Conservation (phyloP, 1,140 invertebrate species). For the Drosophila carrolli region DNA sequence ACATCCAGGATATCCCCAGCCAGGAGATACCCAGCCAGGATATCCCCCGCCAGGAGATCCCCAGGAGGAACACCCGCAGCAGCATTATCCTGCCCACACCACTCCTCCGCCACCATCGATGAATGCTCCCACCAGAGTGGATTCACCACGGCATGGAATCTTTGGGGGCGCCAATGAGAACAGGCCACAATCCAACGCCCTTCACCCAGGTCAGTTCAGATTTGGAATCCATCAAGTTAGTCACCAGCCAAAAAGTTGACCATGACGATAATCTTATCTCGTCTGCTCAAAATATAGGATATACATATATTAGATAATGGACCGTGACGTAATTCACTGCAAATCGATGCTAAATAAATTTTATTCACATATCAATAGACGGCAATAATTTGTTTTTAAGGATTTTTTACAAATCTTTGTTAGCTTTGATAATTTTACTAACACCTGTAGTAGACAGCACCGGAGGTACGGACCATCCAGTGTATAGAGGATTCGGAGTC, state of each 20-base stretch:
- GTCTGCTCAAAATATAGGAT: no score
- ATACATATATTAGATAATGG: constrained; percentile 1
- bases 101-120: constrained; percentile 7
- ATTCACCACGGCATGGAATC: constrained; percentile 33
- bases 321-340: constrained; percentile 7
- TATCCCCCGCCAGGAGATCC: background rate
- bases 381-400: no score
- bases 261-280: constrained; percentile 38
- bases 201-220: constrained; percentile 39
- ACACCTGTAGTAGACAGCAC: no score
- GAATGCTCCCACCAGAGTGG: constrained; percentile 8
- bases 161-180: constrained; percentile 36
- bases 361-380: no score
- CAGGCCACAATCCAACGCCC: constrained; percentile 56
- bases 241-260: constrained; percentile 5
- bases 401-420: no score
- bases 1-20: constrained; percentile 33
- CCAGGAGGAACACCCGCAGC: no score
- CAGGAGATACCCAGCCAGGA: constrained; percentile 21
- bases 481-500: no score
- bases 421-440: no score
- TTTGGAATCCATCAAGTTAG: background rate
- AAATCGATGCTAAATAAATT: no score
- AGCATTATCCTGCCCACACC: no score
- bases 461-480: no score